phyloP scores from a whole-genome alignment of 2,113 vertebrate species.

The Bettongia penicillata region DNA sequence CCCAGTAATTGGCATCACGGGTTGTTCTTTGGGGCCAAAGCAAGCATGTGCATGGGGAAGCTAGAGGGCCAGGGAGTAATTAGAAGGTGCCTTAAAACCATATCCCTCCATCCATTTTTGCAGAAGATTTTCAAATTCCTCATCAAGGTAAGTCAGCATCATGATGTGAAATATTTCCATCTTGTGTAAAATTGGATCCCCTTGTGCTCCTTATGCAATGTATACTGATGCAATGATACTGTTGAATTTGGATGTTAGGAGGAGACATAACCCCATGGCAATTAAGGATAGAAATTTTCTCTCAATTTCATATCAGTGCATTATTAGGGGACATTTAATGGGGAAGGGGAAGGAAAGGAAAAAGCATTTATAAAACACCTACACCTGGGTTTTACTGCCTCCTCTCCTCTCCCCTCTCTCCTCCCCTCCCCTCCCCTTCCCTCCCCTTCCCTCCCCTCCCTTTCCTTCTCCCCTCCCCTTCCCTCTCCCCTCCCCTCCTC shows the following conservation, averaged over 20 bases:
- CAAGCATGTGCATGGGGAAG: not conserved
- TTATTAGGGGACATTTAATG: not conserved
- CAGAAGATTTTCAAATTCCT: slow-evolving; percentile 38
- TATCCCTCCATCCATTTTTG: not conserved
- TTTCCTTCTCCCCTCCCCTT: no score
- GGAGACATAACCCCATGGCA: not conserved
- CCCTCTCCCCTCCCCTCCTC: no score
- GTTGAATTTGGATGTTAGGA: not conserved
- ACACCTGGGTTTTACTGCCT: no score
- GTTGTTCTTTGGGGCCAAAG: not conserved
- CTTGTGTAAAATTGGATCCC: not conserved
- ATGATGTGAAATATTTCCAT: not conserved
- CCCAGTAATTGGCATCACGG: not conserved
- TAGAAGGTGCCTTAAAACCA: not conserved
- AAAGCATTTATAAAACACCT: not conserved
- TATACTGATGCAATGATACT: not conserved
- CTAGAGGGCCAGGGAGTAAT: not conserved
- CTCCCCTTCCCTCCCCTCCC: no score
- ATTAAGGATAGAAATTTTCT: not conserved
- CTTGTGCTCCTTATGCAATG: not conserved
- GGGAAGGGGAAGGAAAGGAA: not conserved
- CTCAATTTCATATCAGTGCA: not conserved
- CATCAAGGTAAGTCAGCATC: not conserved
- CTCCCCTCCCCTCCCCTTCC: no score
- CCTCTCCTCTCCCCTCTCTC: no score